Base-by-base conservation (phyloP, 2,888 invertebrate genomes). In the Acanthosepion pharaonis region DNA sequence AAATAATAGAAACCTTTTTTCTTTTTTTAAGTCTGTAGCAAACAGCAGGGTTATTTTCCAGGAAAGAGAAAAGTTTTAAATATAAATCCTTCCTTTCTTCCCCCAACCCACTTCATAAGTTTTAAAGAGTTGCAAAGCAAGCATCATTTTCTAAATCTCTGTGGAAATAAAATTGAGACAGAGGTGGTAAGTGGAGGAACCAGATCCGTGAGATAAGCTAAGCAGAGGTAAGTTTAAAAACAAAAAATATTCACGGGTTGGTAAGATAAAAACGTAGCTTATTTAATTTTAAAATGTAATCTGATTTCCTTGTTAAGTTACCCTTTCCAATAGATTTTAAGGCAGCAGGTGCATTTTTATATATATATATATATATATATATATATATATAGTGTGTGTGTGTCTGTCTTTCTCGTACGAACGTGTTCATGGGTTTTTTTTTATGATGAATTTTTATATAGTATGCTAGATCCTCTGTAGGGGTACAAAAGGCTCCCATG, bases 261-360 rank as follows among this genome's bases (percentile, higher is more conserved):
- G n/a, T 78, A n/a, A 78, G n/a, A 15, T 78, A 15, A 78, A 78
- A 78, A 78, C n/a, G n/a, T 20, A 78, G 33, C 78, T 78, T 78
- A 78, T 78, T 78, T 78, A 78, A 78, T 78, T 78, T 78, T 15
- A 78, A 78, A 78, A 78, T n/a, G 78, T 78, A n/a, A 78, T 78
- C 9, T n/a, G 33, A 1, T 78, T 78, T 78, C n/a, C 11, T 15
- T 11, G 78, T n/a, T 78, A 78, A 78, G 20, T 33, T n/a, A 78
- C 15, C 33, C n/a, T n/a, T 78, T n/a, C 78, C 78, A n/a, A 78
- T 78, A 78, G 78, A 78, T 59, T 78, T 78, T 15, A n/a, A n/a
- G 78, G n/a, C n/a, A 78, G n/a, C 78, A n/a, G 78, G 78, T 78
- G 78, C 78, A 78, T 33, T 78, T 33, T 1, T 78, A 9, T 9